Percentiles rank a stretch among this genome's conserved stretches.
Conservation (phyloP, 2,797 vertebrate genomes). For the Xiphophorus birchmanni region DNA sequence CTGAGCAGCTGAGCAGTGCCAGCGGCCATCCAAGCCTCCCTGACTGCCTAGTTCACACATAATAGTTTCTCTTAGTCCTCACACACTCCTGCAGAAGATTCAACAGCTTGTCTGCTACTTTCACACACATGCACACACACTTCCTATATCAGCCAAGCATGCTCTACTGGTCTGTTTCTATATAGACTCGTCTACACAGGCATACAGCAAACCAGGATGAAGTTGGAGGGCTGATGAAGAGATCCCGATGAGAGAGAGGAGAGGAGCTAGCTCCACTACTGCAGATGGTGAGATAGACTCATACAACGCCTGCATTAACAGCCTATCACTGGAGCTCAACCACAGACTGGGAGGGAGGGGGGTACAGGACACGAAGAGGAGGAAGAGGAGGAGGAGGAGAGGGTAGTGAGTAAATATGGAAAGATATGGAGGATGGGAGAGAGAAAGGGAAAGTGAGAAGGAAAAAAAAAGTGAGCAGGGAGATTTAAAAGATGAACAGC, state of each 20-base stretch:
- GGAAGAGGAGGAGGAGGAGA: neutral
- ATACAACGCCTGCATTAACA: slow-evolving; percentile 76
- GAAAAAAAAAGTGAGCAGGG: slow-evolving; percentile 39
- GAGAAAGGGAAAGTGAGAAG: slow-evolving; percentile 37
- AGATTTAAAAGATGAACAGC: slow-evolving; percentile 46
- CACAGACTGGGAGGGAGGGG: slow-evolving; percentile 49
- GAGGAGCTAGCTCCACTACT: slow-evolving; percentile 74
- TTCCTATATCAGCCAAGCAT: slow-evolving; percentile 38
- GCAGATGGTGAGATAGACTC: slow-evolving; percentile 80
- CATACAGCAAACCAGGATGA: slow-evolving; percentile 49
- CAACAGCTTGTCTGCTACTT: slow-evolving; percentile 66
- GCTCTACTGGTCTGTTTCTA: slow-evolving; percentile 62
- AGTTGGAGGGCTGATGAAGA: slow-evolving; percentile 71
- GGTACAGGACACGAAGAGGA: slow-evolving; percentile 16
- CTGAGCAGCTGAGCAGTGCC: slow-evolving; percentile 82
- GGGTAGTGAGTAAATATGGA: slow-evolving; percentile 70
- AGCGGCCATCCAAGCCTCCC: slow-evolving; percentile 78
- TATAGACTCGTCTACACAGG: slow-evolving; percentile 36
- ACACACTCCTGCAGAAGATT: slow-evolving; percentile 61
- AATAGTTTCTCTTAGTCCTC: slow-evolving; percentile 57
- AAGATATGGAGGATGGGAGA: slow-evolving; percentile 63
- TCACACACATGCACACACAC: slow-evolving; percentile 48
- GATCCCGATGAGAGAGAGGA: slow-evolving; percentile 71
- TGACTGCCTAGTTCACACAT: slow-evolving; percentile 81
- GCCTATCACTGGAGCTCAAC: slow-evolving; percentile 77